phyloP scores from a whole-genome alignment of 2,888 invertebrate species.

The Koerneria pararmatus region DNA sequence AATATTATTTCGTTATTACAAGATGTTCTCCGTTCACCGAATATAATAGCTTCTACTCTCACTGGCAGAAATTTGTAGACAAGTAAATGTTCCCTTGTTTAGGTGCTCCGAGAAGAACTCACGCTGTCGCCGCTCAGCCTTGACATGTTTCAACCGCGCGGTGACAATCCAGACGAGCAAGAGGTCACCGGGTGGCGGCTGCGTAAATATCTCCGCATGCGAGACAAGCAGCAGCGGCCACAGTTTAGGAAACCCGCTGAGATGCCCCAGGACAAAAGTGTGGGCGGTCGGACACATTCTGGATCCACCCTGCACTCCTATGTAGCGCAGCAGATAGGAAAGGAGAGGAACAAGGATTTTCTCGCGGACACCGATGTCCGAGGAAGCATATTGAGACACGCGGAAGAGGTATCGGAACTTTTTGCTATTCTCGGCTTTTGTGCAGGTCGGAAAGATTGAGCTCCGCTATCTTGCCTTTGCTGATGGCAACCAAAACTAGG shows the following conservation, averaged over 20 bases:
- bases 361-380: slow-evolving; percentile 54
- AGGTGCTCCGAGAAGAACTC: slow-evolving; percentile 79
- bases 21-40: too few relatives aligned
- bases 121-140: slow-evolving; percentile 92
- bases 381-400: slow-evolving; percentile 55
- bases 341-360: slow-evolving; percentile 61
- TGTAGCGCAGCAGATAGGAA: slow-evolving; percentile 87
- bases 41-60: too few relatives aligned
- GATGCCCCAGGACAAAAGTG: slow-evolving; percentile 65
- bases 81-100: background rate
- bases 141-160: slow-evolving; percentile 82
- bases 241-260: slow-evolving; percentile 65
- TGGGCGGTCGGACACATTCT: slow-evolving; percentile 61
- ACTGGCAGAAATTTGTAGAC: background rate
- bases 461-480: too few relatives aligned
- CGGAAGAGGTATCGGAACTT: slow-evolving; percentile 45
- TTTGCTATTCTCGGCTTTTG: too few relatives aligned
- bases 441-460: too few relatives aligned
- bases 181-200: slow-evolving; percentile 54
- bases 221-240: slow-evolving; percentile 58
- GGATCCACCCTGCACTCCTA: slow-evolving; percentile 93
- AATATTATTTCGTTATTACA: too few relatives aligned
- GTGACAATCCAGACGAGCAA: slow-evolving; percentile 57
- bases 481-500: too few relatives aligned
- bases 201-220: slow-evolving; percentile 51